Percentiles rank a stretch among this genome's conserved stretches.
Conservation (phyloP, 2,797 vertebrate genomes). For the Sebastes melanostomus region DNA sequence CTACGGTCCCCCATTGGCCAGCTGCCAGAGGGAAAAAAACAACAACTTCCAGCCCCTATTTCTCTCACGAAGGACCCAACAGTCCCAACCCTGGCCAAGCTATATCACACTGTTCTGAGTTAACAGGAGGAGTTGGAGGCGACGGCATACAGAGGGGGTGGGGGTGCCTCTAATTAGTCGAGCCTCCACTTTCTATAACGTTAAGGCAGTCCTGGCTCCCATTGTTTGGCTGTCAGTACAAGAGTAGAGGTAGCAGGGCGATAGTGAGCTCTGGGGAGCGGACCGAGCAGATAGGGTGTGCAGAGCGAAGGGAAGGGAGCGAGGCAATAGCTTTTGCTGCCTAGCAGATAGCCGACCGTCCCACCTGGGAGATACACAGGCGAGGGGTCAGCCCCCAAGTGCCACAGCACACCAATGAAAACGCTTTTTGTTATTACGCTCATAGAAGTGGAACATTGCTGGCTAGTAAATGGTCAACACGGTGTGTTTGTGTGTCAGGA, state of each 20-base stretch:
- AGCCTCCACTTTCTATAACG: slow-evolving; percentile 44
- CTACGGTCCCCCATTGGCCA: slow-evolving; percentile 66
- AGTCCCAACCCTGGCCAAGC: slow-evolving; percentile 38
- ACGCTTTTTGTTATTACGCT: slow-evolving; percentile 34
- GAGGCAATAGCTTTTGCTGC: slow-evolving; percentile 23
- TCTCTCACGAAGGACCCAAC: slow-evolving; percentile 45
- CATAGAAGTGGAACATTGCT: slow-evolving; percentile 49
- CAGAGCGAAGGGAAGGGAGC: slow-evolving; percentile 18
- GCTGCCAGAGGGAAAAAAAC: slow-evolving; percentile 58
- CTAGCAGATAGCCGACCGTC: slow-evolving; percentile 48
- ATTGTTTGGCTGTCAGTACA: slow-evolving; percentile 75
- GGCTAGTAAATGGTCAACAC: slow-evolving; percentile 36
- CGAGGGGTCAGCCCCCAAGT: slow-evolving; percentile 19
- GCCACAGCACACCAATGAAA: slow-evolving; percentile 35
- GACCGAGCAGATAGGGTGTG: slow-evolving; percentile 24
- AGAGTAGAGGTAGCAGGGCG: slow-evolving; percentile 30
- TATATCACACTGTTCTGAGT: slow-evolving; percentile 46
- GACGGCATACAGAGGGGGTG: not conserved
- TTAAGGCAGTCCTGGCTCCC: slow-evolving; percentile 64
- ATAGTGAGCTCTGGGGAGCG: slow-evolving; percentile 47
- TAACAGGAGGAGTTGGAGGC: slow-evolving; percentile 47
- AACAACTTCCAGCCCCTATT: slow-evolving; percentile 56
- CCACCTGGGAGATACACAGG: slow-evolving; percentile 51
- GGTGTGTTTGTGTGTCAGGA: slow-evolving; percentile 35
- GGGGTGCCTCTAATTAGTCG: slow-evolving; percentile 71